Base-by-base conservation (phyloP, 2,888 invertebrate genomes). In the Drosophila mettleri region DNA sequence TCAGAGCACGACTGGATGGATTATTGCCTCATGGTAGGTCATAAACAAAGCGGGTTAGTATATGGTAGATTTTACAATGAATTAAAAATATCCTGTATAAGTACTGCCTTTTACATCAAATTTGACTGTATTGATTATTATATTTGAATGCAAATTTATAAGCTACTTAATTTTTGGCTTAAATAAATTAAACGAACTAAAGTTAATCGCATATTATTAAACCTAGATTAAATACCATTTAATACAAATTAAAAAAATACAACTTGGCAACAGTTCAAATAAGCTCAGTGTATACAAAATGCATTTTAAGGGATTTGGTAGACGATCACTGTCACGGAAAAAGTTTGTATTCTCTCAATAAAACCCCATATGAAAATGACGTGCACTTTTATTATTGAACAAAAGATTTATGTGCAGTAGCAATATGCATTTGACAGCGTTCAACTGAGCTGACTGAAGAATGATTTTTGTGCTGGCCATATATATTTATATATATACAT, bases 401-500 rank as follows among this genome's bases (percentile, higher is more conserved):
- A 71, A 80, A 65, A 80, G 88, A 83, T 83, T 88, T 83, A 80
- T 86, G 69, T 34, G 41, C 36, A 38, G 38, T 3, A 43, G 20
- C 80, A 83, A 83, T 73, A 83, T 83, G 88, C 78, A 86, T 71
- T 77, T 88, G 88, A 86, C 82, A 72, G 77, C 48, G 27, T 39
- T 51, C 67, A 53, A 45, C 55, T 60, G 61, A 60, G 53, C 46
- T 27, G 29, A 59, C 65, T 70, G 67, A 68, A 59, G 73, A 62
- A 72, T 78, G 68, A 57, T 59, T 69, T 70, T 65, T 65, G 59
- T 59, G 43, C 36, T 59, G 46, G 45, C 33, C 64, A 38, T 67
- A 12, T 14, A 31, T 34, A 22, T 5, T n/a, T 48, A 33, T 5
- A 20, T 5, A 20, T 29, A 31, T 20, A 20, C 0, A 5, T 48